Base-by-base conservation (phyloP, 2,113 vertebrate genomes). In the Pipra filicauda region DNA sequence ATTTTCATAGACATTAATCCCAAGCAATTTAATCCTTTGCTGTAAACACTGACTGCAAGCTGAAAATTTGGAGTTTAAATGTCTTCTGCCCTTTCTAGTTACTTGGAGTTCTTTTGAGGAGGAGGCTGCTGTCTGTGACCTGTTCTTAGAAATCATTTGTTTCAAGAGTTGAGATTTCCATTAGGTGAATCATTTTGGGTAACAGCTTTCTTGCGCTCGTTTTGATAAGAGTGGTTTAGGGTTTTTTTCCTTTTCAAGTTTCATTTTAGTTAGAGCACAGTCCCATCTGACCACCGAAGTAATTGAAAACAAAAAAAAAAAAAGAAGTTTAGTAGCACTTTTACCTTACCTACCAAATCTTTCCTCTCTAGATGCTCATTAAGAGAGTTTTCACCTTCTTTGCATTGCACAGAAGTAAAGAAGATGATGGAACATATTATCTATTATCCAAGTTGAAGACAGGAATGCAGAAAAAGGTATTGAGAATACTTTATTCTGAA, bases 131-230 rank as follows among this genome's bases (percentile, higher is more conserved):
- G 26, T 51, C 61, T 65, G 43, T 71, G 55, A 10, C 44, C 15
- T 26, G 41, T 89, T 94, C 92, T 92, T 94, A 74, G 85, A 96
- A 92, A 81, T 74, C 17, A 43, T 52, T 81, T 87, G 22, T 90
- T 90, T 96, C 83, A 88, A 41, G 65, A 93, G 27, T 67, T 2
- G 39, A 93, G 69, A 93, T 91, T 95, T 78, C 82, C 85, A 86
- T 30, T 33, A 21, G 39, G 30, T 91, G 90, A 94, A 97, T 95
- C 43, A 75, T 93, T 91, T 93, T 75, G 88, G 64, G 75, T 85
- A 88, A 59, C 72, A 90, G 24, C 55, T 80, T 48, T 88, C 51
- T 80, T 58, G 64, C 0, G 2, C 51, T 94, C 61, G 78, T 91
- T 91, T 95, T 93, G 91, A 77, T 94, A 92, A 93, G 37, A 90